Evolutionary conservation across 2,113 vertebrate species (phyloP).

Genomic region (Asarcornis scutulata): DNA sequence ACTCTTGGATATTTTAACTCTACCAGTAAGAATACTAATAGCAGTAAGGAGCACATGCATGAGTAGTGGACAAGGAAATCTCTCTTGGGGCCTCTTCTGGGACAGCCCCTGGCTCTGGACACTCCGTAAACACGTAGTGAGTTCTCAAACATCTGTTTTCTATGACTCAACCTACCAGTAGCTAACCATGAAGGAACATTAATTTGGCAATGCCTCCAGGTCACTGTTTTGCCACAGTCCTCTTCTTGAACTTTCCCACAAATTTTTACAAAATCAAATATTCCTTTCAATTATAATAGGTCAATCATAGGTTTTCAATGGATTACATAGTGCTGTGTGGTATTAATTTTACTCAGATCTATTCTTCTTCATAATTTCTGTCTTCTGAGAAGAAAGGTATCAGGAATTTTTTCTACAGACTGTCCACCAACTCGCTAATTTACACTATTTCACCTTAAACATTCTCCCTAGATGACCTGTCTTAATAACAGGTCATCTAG

Average conservation of each 20-base stretch:
- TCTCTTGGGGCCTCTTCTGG: accelerated
- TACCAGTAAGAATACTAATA: background rate
- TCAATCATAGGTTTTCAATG: background rate
- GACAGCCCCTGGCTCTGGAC: background rate
- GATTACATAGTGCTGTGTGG: background rate
- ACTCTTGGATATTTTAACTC: background rate
- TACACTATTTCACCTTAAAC: background rate
- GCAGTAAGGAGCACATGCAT: background rate
- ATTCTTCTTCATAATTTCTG: background rate
- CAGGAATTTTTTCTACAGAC: background rate
- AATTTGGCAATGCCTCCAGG: background rate
- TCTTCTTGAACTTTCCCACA: background rate
- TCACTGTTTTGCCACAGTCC: background rate
- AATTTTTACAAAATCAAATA: background rate
- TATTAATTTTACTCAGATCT: background rate
- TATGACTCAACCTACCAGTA: background rate
- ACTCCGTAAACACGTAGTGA: background rate
- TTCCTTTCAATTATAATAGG: background rate
- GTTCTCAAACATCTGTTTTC: background rate
- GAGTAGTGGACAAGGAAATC: background rate
- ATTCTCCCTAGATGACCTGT: background rate
- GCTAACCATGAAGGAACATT: background rate
- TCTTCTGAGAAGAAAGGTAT: background rate
- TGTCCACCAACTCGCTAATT: background rate
- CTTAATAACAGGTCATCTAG: background rate